Conservation (phyloP, 2,113 vertebrate species). For the Sinocyclocheilus rhinocerous region DNA sequence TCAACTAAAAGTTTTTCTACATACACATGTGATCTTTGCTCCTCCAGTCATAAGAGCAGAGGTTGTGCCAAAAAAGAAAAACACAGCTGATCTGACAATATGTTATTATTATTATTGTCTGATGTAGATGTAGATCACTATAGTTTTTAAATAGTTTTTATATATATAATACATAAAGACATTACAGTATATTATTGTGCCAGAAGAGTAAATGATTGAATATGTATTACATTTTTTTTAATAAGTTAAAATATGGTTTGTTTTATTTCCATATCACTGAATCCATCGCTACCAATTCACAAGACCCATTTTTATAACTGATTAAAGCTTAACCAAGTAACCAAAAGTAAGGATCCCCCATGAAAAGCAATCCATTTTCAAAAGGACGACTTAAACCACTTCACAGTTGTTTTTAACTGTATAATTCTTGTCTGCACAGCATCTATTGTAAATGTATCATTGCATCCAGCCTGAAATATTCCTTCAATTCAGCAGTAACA, state of each 20-base stretch:
- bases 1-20: not conserved
- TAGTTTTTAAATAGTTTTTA: no score
- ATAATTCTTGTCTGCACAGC: not conserved
- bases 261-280: no score
- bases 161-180: no score
- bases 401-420: not conserved
- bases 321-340: no score
- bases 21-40: not conserved
- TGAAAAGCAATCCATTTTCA: not conserved
- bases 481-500: not conserved
- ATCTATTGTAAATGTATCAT: not conserved
- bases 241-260: not conserved
- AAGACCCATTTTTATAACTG: no score
- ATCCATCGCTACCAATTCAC: no score
- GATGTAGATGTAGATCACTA: no score
- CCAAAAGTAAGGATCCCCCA: not conserved
- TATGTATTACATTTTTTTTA: no score
- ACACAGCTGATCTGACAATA: no score
- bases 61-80: not conserved
- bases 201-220: no score
- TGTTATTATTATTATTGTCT: no score
- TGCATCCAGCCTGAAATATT: not conserved
- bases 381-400: not conserved
- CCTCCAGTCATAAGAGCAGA: not conserved
- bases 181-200: no score